Evolutionary conservation across 2,888 invertebrate species (phyloP).

Genomic region (Matsumyia berberina): DNA sequence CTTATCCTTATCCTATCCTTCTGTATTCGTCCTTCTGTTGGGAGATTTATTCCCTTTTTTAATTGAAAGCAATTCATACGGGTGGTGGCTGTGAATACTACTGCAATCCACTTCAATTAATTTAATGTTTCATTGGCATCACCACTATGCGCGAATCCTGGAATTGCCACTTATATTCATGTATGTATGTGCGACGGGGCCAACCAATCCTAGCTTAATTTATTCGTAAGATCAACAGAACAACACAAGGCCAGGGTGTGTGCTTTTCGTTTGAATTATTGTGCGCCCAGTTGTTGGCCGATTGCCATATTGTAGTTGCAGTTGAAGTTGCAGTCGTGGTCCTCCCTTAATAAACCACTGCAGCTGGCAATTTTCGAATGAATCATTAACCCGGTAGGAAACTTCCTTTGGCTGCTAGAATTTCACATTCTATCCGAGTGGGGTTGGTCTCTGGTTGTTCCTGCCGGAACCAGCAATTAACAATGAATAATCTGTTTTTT

Average conservation of each 20-base stretch:
- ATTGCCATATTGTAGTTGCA: slow-evolving; percentile 4
- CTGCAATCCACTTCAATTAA: slow-evolving; percentile 36
- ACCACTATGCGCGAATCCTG: slow-evolving; percentile 23
- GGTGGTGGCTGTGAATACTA: not conserved
- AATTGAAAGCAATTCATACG: slow-evolving; percentile 57
- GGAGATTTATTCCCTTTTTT: slow-evolving; percentile 69
- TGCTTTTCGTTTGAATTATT: slow-evolving; percentile 53
- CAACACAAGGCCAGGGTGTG: slow-evolving; percentile 24
- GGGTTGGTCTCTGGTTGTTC: slow-evolving; percentile 46
- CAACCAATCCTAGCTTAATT: slow-evolving; percentile 35
- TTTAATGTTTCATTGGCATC: slow-evolving; percentile 39
- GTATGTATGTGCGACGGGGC: slow-evolving; percentile 24
- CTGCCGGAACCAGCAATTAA: slow-evolving; percentile 71
- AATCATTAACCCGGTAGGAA: slow-evolving; percentile 56
- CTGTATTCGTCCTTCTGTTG: slow-evolving; percentile 29
- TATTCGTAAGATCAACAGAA: slow-evolving; percentile 50
- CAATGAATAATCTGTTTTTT: slow-evolving; percentile 71
- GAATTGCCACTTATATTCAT: slow-evolving; percentile 51
- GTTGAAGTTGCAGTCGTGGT: no score
- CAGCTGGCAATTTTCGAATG: slow-evolving; percentile 62
- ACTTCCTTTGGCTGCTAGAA: slow-evolving; percentile 4
- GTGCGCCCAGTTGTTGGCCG: slow-evolving; percentile 17
- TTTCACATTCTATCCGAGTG: not conserved
- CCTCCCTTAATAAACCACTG: slow-evolving; percentile 18
- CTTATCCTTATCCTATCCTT: slow-evolving; percentile 44